phyloP scores from a whole-genome alignment of 2,888 invertebrate genomes.

The Kuschelorhynchus macadamiae region DNA sequence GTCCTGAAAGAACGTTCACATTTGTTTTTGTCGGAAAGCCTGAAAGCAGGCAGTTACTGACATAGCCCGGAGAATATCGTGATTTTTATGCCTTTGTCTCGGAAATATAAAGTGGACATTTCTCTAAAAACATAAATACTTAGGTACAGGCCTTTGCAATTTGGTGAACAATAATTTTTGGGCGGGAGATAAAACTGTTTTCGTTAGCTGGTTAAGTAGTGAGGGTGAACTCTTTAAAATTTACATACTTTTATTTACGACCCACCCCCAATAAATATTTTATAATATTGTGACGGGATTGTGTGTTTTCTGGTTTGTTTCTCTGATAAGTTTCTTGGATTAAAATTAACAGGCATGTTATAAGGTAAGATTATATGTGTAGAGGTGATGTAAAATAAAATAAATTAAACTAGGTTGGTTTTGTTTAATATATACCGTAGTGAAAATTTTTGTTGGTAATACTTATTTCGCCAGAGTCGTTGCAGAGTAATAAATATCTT shows the following conservation, averaged over 20 bases:
- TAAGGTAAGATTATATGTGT: slow-evolving; percentile 23
- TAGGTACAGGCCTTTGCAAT: slow-evolving; percentile 23
- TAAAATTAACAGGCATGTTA: slow-evolving; percentile 23
- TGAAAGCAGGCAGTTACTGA: slow-evolving; percentile 47
- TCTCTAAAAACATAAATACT: slow-evolving; percentile 30
- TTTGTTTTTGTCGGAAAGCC: slow-evolving; percentile 47
- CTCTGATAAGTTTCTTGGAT: slow-evolving; percentile 14
- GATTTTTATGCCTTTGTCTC: slow-evolving; percentile 46
- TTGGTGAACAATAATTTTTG: background rate
- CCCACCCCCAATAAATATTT: slow-evolving; percentile 24
- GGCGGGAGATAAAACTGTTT: slow-evolving; percentile 1
- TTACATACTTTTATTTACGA: slow-evolving; percentile 6
- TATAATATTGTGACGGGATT: slow-evolving; percentile 19
- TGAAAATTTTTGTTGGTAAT: no score
- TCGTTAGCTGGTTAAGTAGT: slow-evolving; percentile 11
- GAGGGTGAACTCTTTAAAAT: slow-evolving; percentile 1
- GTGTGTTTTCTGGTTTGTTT: slow-evolving; percentile 18
- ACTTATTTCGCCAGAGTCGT: no score
- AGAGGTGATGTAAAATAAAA: background rate
- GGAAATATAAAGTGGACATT: slow-evolving; percentile 29
- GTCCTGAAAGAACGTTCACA: slow-evolving; percentile 47
- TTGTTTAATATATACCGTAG: background rate
- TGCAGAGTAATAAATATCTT: no score
- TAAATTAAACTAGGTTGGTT: background rate
- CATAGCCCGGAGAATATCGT: slow-evolving; percentile 39